Evolutionary conservation across 2,888 invertebrate species (phyloP).

Genomic region (Iselma pallidipennis): DNA sequence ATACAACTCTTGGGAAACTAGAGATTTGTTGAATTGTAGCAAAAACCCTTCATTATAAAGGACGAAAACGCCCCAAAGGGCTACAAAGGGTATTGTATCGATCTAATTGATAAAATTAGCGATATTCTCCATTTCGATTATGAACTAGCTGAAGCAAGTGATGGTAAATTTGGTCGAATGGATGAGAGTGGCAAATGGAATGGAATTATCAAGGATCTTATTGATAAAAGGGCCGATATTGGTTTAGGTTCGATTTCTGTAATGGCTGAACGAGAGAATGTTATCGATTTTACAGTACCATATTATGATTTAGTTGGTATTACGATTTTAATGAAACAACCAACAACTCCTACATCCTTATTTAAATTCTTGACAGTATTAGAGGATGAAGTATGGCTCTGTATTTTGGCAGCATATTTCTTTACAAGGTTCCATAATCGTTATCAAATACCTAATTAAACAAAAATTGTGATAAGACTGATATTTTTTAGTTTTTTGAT

Average conservation of each 20-base stretch:
- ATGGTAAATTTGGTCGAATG: constrained; percentile 87
- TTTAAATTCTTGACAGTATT: constrained; percentile 96
- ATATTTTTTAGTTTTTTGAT: constrained; percentile 73
- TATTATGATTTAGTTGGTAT: constrained; percentile 98
- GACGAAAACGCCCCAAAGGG: constrained; percentile 69
- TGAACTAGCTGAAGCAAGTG: constrained; percentile 79
- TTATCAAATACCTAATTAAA: not conserved
- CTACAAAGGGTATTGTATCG: constrained; percentile 90
- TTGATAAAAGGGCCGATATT: constrained; percentile 81
- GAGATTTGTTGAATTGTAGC: constrained; percentile 54
- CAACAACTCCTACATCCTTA: constrained; percentile 85
- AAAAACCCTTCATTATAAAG: constrained; percentile 81
- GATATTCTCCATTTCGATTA: constrained; percentile 87
- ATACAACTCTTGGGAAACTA: not conserved
- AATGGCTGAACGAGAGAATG: constrained; percentile 96
- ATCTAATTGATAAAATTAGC: constrained; percentile 86
- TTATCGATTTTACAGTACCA: constrained; percentile 97
- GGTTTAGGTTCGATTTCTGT: constrained; percentile 93
- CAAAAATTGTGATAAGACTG: not conserved
- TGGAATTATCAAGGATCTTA: constrained; percentile 54
- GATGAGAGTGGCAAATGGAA: constrained; percentile 77
- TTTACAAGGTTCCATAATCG: constrained; percentile 74
- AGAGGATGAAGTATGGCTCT: constrained; percentile 96
- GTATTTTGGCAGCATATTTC: constrained; percentile 92
- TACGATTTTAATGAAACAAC: constrained; percentile 92